Percentiles rank a stretch among this genome's conserved stretches.
These are phyloP conservation scores for Anniella stebbinsi DNA, from an alignment of 2,797 vertebrate genomes.

Conservation along the genomic window DNA sequence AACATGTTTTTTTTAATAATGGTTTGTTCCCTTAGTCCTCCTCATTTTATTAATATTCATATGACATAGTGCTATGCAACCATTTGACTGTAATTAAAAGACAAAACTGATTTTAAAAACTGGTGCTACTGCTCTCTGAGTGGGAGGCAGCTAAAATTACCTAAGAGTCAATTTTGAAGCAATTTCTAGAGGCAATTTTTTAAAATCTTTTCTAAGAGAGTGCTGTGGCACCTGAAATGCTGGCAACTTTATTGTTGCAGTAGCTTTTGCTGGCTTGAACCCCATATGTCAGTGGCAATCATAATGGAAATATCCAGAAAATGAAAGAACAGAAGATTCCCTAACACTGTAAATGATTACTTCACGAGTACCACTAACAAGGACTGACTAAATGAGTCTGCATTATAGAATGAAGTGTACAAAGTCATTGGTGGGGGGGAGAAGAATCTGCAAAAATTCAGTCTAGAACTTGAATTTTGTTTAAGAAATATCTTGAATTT, in stretches of 20 bases:
- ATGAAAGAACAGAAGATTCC: neutral
- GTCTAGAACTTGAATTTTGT: neutral
- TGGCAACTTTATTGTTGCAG: neutral
- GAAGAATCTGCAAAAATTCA: neutral
- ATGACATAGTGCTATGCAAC: neutral
- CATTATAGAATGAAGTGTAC: neutral
- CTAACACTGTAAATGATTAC: neutral
- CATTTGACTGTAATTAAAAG: constrained; percentile 1
- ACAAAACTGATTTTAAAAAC: neutral
- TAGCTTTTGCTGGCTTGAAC: neutral
- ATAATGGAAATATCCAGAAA: neutral
- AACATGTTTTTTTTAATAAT: neutral
- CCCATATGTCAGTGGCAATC: neutral
- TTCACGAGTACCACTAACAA: neutral
- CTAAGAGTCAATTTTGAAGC: neutral
- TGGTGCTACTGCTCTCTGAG: neutral
- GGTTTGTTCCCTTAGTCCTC: neutral
- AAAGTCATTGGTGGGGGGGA: fast-evolving
- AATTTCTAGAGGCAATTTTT: neutral
- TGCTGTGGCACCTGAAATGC: neutral
- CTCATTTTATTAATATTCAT: neutral
- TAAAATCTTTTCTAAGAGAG: neutral
- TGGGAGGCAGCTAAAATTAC: neutral
- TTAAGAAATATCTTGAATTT: neutral
- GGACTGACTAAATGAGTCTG: neutral